phyloP scores from a whole-genome alignment of 2,113 vertebrate species.

The Labeo rohita region DNA sequence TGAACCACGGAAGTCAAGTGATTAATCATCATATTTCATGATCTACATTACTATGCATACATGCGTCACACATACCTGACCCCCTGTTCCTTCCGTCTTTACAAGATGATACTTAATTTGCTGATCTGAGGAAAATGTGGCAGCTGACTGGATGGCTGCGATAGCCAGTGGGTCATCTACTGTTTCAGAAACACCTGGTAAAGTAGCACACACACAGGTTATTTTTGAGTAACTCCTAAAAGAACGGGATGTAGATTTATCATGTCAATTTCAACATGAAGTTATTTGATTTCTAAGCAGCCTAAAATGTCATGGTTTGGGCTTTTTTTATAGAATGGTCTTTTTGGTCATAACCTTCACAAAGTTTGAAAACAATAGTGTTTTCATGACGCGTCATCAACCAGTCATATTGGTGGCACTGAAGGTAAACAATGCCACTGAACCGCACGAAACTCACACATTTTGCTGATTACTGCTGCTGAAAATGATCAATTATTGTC shows the following conservation, averaged over 20 bases:
- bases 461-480: no score
- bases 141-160: constrained; percentile 87
- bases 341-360: not conserved
- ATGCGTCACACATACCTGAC: constrained; percentile 51
- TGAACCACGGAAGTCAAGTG: constrained; percentile 55
- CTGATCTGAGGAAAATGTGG: constrained; percentile 84
- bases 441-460: no score
- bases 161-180: constrained; percentile 89
- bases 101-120: constrained; percentile 89
- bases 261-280: not conserved
- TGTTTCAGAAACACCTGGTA: constrained; percentile 84
- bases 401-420: no score
- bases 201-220: constrained; percentile 24
- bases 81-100: constrained; percentile 86
- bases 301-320: not conserved
- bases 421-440: no score
- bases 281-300: not conserved
- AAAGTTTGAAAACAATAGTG: not conserved
- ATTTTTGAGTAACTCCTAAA: not conserved
- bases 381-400: no score
- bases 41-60: not conserved
- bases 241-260: not conserved
- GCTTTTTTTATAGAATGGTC: no score
- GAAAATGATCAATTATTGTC: no score
- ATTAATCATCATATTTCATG: not conserved